Base-by-base conservation (phyloP, 2,888 invertebrate genomes). In the Metellina segmentata region DNA sequence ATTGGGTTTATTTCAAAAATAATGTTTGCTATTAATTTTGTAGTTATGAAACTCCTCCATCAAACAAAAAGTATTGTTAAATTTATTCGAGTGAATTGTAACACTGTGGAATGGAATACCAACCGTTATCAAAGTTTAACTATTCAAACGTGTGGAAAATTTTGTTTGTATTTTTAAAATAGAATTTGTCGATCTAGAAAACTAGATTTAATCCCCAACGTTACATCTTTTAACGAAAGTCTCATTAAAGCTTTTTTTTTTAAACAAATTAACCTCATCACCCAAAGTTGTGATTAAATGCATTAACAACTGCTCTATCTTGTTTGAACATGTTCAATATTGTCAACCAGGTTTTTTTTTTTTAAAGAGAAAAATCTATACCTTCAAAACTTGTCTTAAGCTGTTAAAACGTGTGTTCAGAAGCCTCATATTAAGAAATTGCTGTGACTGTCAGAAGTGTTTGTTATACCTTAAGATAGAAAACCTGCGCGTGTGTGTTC, bases 1-100 rank as follows among this genome's bases (percentile, higher is more conserved):
- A 87, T 49, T 91, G 91, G 91, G 48, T 91, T 49, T n/a, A n/a
- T n/a, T n/a, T n/a, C n/a, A n/a, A n/a, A n/a, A n/a, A 51, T 81
- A 0, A 16, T 81, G 13, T 69, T 51, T 77, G 82, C 87, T 78
- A 13, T 77, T 91, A 91, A 61, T 91, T 91, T 19, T 81, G 82
- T n/a, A 91, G 91, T 48, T 91, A 91, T 49, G 82, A 87, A 0
- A 4, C 6, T 5, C 13, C 82, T 0, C 91, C 83, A 0, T 6
- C 13, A 0, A 19, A 82, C 7, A 70, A 19, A 77, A 53, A 82
- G n/a, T 16, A 91, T 91, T 9, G 7, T 91, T 1, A 34, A 52
- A 0, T 91, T 91, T 51, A 34, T 87, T 20, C 70, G 19, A 19
- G 0, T 6, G 13, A 87, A 83, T 19, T 51, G 82, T n/a, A 19